phyloP scores from a whole-genome alignment of 2,888 invertebrate genomes.

The Drosophila conformis region DNA sequence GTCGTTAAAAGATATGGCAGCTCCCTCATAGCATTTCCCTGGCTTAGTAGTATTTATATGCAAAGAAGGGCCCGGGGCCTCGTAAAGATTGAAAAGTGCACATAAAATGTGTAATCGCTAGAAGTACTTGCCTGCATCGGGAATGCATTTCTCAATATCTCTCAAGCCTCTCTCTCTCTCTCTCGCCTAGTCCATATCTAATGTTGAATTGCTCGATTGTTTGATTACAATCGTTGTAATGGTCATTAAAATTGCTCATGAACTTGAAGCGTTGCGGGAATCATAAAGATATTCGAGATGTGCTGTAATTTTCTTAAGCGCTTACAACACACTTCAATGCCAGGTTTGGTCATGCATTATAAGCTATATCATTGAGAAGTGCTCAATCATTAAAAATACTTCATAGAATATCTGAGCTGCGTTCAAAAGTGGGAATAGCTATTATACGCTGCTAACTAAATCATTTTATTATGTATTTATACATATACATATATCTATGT shows the following conservation, averaged over 20 bases:
- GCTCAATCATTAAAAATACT: neutral
- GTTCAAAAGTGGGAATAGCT: neutral
- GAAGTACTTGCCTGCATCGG: conserved; percentile 64
- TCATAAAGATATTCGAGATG: conserved; percentile 40
- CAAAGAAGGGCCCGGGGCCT: conserved; percentile 63
- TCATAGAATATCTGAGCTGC: neutral
- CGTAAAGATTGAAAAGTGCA: conserved; percentile 71
- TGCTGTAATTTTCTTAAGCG: conserved; percentile 23
- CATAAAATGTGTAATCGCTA: conserved; percentile 70
- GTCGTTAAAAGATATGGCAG: conserved; percentile 64
- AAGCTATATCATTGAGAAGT: conserved; percentile 4
- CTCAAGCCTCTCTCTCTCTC: neutral
- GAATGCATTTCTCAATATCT: conserved; percentile 47
- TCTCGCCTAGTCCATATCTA: neutral
- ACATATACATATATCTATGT: neutral
- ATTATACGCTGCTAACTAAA: neutral
- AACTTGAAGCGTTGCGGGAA: conserved; percentile 59
- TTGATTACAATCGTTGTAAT: conserved; percentile 44
- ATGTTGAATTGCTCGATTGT: conserved; percentile 18
- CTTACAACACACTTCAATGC: conserved; percentile 20
- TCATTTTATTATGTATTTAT: neutral
- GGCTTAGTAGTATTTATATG: conserved; percentile 54
- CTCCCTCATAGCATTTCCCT: conserved; percentile 1
- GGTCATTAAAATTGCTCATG: conserved; percentile 66
- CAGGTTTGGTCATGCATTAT: conserved; percentile 9